A percentile compares a stretch with the other conserved stretches of the same genome.
These are phyloP conservation scores for Caenorhabditis remanei DNA, from an alignment of 1,140 invertebrate genomes.

Conservation along the genomic window DNA sequence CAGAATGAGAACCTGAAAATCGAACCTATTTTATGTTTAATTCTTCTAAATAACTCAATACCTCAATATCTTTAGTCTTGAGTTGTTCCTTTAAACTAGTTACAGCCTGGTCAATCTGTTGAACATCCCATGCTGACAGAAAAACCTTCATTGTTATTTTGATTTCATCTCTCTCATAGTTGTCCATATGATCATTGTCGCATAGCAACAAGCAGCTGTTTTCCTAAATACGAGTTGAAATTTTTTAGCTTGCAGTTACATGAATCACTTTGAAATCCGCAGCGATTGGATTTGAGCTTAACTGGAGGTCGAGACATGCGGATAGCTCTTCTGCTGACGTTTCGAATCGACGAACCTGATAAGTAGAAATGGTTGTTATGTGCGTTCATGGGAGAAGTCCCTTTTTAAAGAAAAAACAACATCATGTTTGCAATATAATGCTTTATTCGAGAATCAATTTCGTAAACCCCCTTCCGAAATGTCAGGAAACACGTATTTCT, in stretches of 20 bases:
- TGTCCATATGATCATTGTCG: conserved; percentile 47
- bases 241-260: too few species aligned
- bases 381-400: too few species aligned
- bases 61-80: conserved; percentile 46
- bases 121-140: conserved; percentile 19
- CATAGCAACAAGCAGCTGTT: conserved; percentile 37
- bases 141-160: conserved; percentile 45
- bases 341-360: conserved; percentile 40
- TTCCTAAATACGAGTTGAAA: neutral
- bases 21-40: neutral
- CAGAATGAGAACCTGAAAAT: conserved; percentile 6
- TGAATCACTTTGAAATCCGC: conserved; percentile 19
- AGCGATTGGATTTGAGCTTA: conserved; percentile 33
- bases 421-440: too few species aligned
- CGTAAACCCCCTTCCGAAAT: too few species aligned
- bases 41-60: neutral
- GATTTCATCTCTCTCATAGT: conserved; percentile 43
- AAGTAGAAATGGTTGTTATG: neutral
- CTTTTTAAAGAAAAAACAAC: too few species aligned
- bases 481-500: too few species aligned
- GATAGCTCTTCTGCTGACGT: conserved; percentile 17
- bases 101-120: conserved; percentile 30
- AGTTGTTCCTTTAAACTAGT: conserved; percentile 28
- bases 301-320: conserved; percentile 13
- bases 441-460: too few species aligned